Base-by-base conservation (phyloP, 2,113 vertebrate genomes). In the Microcebus murinus region DNA sequence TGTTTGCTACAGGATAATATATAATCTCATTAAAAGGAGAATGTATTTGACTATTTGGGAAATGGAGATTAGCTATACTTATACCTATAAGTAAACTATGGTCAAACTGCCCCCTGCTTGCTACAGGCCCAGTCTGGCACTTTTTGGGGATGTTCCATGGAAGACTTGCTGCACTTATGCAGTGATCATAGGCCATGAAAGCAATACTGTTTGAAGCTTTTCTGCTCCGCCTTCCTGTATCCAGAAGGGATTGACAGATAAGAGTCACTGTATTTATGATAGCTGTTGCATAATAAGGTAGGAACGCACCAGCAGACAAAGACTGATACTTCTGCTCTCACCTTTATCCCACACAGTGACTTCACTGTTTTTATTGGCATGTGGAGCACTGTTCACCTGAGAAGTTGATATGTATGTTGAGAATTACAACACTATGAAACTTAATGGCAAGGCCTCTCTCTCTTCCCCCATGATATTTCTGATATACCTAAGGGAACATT, bases 21-120 rank as follows among this genome's bases (percentile, higher is more conserved):
- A 71, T 14, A 92, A n/a, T 68, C 45, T 85, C 48, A 71, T 90
- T 68, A 92, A 96, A 94, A 70, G 8, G 81, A 89, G 2, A 65
- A 65, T 68, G 52, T 67, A 84, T 70, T 70, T 39, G 31, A 61
- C 12, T 34, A 25, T 39, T 77, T 82, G 34, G 84, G 34, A 87
- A 71, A 63, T 85, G 23, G 55, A 83, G 63, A 73, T 21, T 42
- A 61, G 61, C 23, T 6, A 57, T 42, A 42, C 42, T 42, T 42
- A 42, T 42, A 42, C 42, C 42, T 42, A 42, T 70, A 76, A 67
- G 18, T n/a, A 95, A 74, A 50, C 27, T 52, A 25, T 14, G 57
- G 34, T 67, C 14, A n/a, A 25, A 31, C 18, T 85, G 71, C 15
- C 45, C 80, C 29, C 80, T 68, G 71, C 10, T 74, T 96, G 67